Evolutionary conservation across 2,797 vertebrate species (phyloP).

Genomic region (Pampus argenteus): DNA sequence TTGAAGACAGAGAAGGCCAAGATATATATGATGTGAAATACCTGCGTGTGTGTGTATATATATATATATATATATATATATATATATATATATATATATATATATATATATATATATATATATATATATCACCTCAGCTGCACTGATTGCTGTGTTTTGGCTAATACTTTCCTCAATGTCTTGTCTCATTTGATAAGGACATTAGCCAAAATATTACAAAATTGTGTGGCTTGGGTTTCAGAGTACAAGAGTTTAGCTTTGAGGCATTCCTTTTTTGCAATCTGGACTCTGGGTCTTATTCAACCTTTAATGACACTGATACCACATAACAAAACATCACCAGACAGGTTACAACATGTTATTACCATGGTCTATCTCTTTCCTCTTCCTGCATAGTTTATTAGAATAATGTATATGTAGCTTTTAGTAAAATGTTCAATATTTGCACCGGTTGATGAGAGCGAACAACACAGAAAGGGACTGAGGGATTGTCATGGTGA

Average conservation of each 20-base stretch:
- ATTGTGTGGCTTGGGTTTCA: not conserved
- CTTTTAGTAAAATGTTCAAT: not conserved
- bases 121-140: no score
- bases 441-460: not conserved
- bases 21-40: no score
- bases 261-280: constrained; percentile 16
- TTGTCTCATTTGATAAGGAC: constrained; percentile 1
- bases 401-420: no score
- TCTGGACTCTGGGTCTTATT: constrained; percentile 22
- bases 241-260: not conserved
- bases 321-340: constrained; percentile 5
- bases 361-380: not conserved
- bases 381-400: not conserved
- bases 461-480: not conserved
- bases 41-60: no score
- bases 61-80: no score
- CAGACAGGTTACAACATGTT: constrained; percentile 35
- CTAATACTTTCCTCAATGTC: constrained; percentile 15
- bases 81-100: no score
- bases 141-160: constrained; percentile 6
- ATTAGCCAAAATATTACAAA: not conserved
- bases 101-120: no score
- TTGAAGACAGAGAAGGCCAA: no score
- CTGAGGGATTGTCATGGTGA: not conserved
- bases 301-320: not conserved